A percentile compares a stretch with the other conserved stretches of the same genome.
Evolutionary conservation across 1,140 invertebrate species (phyloP).

Genomic region (Pseudomyrmex flavicornis): DNA sequence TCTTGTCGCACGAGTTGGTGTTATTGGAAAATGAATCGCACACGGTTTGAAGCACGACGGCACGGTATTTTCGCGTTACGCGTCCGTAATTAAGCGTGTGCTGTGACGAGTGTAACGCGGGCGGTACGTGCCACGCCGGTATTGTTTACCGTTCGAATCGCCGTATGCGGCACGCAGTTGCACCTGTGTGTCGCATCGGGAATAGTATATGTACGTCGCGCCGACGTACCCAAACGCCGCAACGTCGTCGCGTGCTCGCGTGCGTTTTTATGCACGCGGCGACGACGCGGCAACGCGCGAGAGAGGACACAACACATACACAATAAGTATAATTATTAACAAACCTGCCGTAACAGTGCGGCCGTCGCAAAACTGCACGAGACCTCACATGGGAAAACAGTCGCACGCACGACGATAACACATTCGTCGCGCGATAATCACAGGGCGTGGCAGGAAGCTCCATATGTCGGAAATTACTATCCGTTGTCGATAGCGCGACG

Average conservation of each 20-base stretch:
- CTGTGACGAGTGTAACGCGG: slow-evolving; percentile 60
- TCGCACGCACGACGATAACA: slow-evolving; percentile 35
- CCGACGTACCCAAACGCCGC: slow-evolving; percentile 15
- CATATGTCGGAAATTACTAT: slow-evolving; percentile 3
- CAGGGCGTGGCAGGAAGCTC: slow-evolving; percentile 7
- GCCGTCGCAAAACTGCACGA: slow-evolving; percentile 54
- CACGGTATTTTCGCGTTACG: slow-evolving; percentile 58
- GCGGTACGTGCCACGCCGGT: slow-evolving; percentile 49
- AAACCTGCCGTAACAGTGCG: slow-evolving; percentile 44
- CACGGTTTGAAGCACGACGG: background rate
- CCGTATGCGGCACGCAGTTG: slow-evolving; percentile 59
- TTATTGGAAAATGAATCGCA: slow-evolving; percentile 62
- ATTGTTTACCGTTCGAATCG: slow-evolving; percentile 63
- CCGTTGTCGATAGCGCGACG: background rate
- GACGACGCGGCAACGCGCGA: slow-evolving; percentile 38
- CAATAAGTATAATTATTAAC: slow-evolving; percentile 73
- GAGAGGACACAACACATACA: slow-evolving; percentile 43
- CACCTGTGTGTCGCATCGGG: slow-evolving; percentile 29
- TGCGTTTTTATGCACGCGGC: slow-evolving; percentile 45
- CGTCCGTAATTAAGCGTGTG: slow-evolving; percentile 54
- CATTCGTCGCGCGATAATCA: slow-evolving; percentile 41
- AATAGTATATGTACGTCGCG: no score
- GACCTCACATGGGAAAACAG: background rate
- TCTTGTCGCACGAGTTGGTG: slow-evolving; percentile 27
- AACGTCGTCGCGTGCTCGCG: slow-evolving; percentile 63